phyloP scores from a whole-genome alignment of 2,113 vertebrate species.

The Anthoscopus minutus region DNA sequence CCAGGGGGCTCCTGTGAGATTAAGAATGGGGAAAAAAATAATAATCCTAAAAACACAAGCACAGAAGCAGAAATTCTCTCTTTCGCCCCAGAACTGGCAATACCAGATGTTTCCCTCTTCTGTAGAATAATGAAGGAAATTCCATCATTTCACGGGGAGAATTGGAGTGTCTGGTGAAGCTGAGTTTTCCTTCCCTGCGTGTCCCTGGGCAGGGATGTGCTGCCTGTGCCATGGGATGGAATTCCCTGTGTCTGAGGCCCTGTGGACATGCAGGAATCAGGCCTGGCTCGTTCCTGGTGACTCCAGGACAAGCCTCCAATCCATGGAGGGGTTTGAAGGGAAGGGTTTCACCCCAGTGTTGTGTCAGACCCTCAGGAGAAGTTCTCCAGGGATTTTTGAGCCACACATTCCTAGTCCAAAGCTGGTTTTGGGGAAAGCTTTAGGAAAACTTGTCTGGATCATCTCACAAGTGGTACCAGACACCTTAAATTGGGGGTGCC shows the following conservation, averaged over 20 bases:
- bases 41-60: neutral
- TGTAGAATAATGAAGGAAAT: neutral
- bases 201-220: neutral
- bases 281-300: neutral
- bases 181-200: rapidly evolving
- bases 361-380: neutral
- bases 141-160: neutral
- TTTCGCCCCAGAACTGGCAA: neutral
- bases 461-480: rapidly evolving
- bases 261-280: neutral
- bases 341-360: rapidly evolving
- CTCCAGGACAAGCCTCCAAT: neutral
- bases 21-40: rapidly evolving
- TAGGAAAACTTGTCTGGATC: neutral
- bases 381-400: neutral
- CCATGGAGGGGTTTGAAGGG: neutral
- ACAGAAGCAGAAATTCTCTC: neutral
- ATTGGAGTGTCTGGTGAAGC: neutral
- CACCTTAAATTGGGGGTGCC: neutral
- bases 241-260: neutral
- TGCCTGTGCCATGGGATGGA: neutral
- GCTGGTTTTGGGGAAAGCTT: neutral
- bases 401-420: rapidly evolving
- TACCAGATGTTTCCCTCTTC: neutral
- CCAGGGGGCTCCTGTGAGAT: neutral